These are phyloP conservation scores for Chydorus sphaericus DNA, from an alignment of 2,888 invertebrate species.

Conservation along the genomic window DNA sequence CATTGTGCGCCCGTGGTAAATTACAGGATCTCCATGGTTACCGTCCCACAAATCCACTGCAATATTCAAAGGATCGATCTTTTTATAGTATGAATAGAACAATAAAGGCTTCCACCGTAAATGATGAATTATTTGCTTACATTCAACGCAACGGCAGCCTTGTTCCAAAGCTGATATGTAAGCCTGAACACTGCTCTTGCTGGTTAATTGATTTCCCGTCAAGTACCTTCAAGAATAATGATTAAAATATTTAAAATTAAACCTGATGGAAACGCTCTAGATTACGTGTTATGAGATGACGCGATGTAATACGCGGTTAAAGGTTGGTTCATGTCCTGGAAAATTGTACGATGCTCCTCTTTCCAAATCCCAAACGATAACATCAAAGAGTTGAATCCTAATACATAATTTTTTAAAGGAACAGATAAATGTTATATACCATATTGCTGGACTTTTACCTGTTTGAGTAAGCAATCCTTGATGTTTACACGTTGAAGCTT, in stretches of 20 bases:
- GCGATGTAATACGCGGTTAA: conserved; percentile 41
- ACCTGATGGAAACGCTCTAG: not conserved
- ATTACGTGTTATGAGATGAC: conserved; percentile 44
- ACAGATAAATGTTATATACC: not conserved
- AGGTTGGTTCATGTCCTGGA: conserved; percentile 42
- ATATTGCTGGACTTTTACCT: not conserved
- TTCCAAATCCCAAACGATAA: conserved; percentile 36
- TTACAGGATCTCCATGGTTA: conserved; percentile 37
- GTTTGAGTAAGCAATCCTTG: not conserved
- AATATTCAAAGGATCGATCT: not conserved
- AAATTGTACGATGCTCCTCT: conserved; percentile 30
- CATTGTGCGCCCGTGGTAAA: conserved; percentile 40
- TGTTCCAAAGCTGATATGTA: conserved; percentile 39
- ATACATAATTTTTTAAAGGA: not conserved
- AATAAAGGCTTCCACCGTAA: no score
- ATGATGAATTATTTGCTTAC: conserved; percentile 28
- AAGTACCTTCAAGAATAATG: conserved; percentile 32
- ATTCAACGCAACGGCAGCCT: conserved; percentile 42
- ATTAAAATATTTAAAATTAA: not conserved
- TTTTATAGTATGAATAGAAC: no score
- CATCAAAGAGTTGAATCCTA: conserved; percentile 33
- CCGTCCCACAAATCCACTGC: conserved; percentile 45
- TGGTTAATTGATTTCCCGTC: conserved; percentile 40
- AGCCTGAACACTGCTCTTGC: conserved; percentile 42
- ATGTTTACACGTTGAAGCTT: not conserved